A percentile compares a stretch with the other conserved stretches of the same genome.
These are phyloP conservation scores for Gnathonemus echidnorhynchus DNA, from an alignment of 2,113 vertebrate species.

Conservation along the genomic window DNA sequence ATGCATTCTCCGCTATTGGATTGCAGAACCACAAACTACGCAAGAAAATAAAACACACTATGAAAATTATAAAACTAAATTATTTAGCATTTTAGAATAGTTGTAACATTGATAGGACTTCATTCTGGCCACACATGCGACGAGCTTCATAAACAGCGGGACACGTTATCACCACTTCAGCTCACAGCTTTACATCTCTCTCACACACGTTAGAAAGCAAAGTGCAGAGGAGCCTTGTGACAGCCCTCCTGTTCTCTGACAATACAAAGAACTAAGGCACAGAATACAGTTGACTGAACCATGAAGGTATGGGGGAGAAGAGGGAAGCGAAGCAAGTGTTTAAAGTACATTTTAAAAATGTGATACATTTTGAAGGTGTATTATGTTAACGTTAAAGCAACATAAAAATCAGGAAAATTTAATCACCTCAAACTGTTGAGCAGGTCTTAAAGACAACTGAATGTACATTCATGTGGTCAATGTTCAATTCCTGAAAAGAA, in stretches of 20 bases:
- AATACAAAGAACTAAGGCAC: background rate
- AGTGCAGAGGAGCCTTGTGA: background rate
- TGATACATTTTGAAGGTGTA: background rate
- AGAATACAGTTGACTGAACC: background rate
- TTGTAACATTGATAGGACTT: background rate
- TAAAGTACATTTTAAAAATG: background rate
- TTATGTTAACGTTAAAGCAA: background rate
- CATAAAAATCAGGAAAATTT: background rate
- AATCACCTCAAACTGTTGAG: background rate
- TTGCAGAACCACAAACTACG: background rate
- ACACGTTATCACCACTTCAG: background rate
- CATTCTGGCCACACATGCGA: background rate
- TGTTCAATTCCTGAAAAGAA: background rate
- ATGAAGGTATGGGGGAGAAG: background rate
- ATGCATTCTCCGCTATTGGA: background rate
- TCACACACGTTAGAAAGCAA: background rate
- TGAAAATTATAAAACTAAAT: background rate
- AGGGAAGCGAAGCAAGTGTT: background rate
- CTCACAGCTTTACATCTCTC: background rate
- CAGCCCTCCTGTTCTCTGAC: background rate
- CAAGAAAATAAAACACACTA: background rate
- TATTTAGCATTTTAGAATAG: background rate
- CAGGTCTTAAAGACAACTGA: background rate
- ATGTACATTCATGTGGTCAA: background rate
- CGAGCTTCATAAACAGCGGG: background rate